Evolutionary conservation across 1,140 invertebrate genomes (phyloP).

Genomic region (Trichomalopsis sarcophagae): DNA sequence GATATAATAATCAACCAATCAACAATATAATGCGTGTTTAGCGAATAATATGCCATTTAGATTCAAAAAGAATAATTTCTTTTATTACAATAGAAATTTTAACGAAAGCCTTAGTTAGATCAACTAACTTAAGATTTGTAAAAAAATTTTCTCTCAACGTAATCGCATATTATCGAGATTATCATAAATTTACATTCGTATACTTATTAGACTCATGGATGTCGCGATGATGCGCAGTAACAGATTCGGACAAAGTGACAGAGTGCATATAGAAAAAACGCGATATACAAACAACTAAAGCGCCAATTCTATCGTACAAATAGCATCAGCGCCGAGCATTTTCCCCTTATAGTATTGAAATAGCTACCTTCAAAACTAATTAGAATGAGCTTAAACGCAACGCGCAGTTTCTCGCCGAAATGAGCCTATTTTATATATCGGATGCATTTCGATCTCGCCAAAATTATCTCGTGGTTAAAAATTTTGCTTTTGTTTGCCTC

Average conservation of each 20-base stretch:
- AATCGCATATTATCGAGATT: not conserved
- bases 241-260: constrained; percentile 61
- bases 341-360: constrained; percentile 57
- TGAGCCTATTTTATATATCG: constrained; percentile 9
- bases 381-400: constrained; percentile 66
- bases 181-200: not conserved
- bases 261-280: constrained; percentile 65
- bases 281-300: constrained; percentile 72
- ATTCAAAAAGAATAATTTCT: constrained; percentile 23
- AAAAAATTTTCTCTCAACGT: not conserved
- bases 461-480: not conserved
- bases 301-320: constrained; percentile 65
- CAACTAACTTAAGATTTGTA: constrained; percentile 26
- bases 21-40: constrained; percentile 11
- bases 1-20: not conserved
- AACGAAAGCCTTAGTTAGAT: constrained; percentile 38
- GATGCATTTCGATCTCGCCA: constrained; percentile 7
- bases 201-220: not conserved
- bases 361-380: constrained; percentile 60
- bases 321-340: constrained; percentile 67
- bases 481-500: not conserved
- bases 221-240: constrained; percentile 19
- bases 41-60: not conserved
- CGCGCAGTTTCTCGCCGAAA: constrained; percentile 44
- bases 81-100: not conserved